Evolutionary conservation across 1,140 invertebrate species (phyloP).

Genomic region (Muscidifurax raptorellus): DNA sequence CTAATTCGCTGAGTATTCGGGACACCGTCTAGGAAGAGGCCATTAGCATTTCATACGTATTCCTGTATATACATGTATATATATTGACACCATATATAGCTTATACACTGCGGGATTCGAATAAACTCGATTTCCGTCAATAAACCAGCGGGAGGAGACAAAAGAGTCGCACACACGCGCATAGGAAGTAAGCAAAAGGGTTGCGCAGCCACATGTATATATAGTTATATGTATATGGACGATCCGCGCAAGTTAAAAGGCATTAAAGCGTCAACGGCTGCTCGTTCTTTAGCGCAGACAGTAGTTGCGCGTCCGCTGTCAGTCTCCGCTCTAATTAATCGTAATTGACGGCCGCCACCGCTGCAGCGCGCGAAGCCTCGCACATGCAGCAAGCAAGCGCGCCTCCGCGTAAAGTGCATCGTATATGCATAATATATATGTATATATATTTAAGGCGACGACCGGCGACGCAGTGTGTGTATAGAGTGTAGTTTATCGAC

Average conservation of each 20-base stretch:
- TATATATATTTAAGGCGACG: too few species aligned
- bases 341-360: constrained; percentile 70
- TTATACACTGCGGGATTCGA: not conserved
- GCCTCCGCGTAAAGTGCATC: constrained; percentile 46
- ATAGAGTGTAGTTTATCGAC: too few species aligned
- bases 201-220: constrained; percentile 45
- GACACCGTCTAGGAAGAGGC: constrained; percentile 66
- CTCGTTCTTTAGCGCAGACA: not conserved
- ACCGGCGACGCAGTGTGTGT: too few species aligned
- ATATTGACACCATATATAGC: too few species aligned
- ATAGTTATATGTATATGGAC: not conserved
- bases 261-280: constrained; percentile 62
- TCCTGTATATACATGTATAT: too few species aligned
- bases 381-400: constrained; percentile 60
- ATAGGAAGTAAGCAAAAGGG: constrained; percentile 68
- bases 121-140: constrained; percentile 40
- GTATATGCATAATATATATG: constrained; percentile 19
- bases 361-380: constrained; percentile 69
- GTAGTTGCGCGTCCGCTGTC: constrained; percentile 71
- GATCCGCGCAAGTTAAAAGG: constrained; percentile 65
- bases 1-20: constrained; percentile 68
- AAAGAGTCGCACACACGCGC: constrained; percentile 49
- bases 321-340: constrained; percentile 76
- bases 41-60: constrained; percentile 57
- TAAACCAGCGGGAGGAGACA: not conserved